A percentile compares a stretch with the other conserved stretches of the same genome.
Conservation (phyloP, 2,113 vertebrate genomes). For the Lethenteron reissneri region DNA sequence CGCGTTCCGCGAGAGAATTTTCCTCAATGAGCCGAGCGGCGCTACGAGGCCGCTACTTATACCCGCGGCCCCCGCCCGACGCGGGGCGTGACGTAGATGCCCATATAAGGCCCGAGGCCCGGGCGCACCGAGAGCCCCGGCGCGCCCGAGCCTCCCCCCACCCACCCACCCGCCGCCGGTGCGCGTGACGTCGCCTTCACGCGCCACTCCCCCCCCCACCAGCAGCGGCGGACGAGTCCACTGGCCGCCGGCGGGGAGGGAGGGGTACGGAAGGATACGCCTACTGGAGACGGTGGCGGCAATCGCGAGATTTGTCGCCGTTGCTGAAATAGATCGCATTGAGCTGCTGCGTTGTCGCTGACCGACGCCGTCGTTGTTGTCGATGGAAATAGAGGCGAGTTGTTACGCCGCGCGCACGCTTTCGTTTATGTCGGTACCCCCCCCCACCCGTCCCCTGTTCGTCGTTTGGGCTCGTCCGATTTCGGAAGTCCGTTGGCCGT, state of each 20-base stretch:
- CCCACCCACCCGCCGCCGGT: neutral
- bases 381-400: too few species aligned
- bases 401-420: neutral
- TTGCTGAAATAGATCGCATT: too few species aligned
- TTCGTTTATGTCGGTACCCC: neutral
- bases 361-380: too few species aligned
- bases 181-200: neutral
- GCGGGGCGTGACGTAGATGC: conserved; percentile 3
- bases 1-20: neutral
- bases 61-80: neutral
- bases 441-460: neutral
- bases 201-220: neutral
- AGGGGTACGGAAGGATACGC: neutral
- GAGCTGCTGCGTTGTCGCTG: too few species aligned
- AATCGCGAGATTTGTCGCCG: too few species aligned
- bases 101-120: neutral
- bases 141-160: neutral
- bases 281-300: too few species aligned
- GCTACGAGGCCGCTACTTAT: neutral
- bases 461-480: neutral
- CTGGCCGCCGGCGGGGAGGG: neutral
- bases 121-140: neutral
- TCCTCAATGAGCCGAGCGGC: too few species aligned
- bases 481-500: neutral
- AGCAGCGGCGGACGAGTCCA: neutral